These are phyloP conservation scores for Drosophila mercatorum DNA, from an alignment of 2,888 invertebrate species.

Conservation along the genomic window DNA sequence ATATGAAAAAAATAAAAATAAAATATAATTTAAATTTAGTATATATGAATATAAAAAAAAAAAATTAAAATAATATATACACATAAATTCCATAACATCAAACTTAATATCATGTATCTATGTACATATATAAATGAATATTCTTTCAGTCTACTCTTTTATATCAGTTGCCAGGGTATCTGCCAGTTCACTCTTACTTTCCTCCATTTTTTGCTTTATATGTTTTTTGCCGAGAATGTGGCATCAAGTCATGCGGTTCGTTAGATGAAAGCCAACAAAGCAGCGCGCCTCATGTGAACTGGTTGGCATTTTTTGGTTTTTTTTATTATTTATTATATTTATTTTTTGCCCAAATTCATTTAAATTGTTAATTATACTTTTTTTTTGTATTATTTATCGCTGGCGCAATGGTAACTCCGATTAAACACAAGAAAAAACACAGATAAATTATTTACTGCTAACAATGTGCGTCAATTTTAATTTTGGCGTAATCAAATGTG, in stretches of 20 bases:
- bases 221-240: slow-evolving; percentile 18
- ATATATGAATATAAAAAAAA: too few relatives aligned
- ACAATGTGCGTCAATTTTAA: background rate
- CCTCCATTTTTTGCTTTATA: background rate
- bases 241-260: slow-evolving; percentile 54
- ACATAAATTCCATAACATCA: background rate
- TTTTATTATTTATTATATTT: background rate
- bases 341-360: slow-evolving; percentile 40
- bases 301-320: slow-evolving; percentile 4
- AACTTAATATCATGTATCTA: background rate
- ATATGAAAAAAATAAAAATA: too few relatives aligned
- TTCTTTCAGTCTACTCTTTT: too few relatives aligned
- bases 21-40: too few relatives aligned
- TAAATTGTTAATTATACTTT: slow-evolving; percentile 45
- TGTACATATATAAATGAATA: too few relatives aligned
- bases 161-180: slow-evolving; percentile 6
- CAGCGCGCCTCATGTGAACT: slow-evolving; percentile 26
- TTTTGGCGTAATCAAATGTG: background rate
- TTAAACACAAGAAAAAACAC: slow-evolving; percentile 10
- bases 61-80: background rate
- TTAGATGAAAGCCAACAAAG: slow-evolving; percentile 32
- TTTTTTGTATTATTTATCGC: slow-evolving; percentile 43
- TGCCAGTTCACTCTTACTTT: background rate
- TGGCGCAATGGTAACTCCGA: slow-evolving; percentile 22
- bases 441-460: background rate